Conservation (phyloP, 1,140 invertebrate species). For the Eumaeus atala region DNA sequence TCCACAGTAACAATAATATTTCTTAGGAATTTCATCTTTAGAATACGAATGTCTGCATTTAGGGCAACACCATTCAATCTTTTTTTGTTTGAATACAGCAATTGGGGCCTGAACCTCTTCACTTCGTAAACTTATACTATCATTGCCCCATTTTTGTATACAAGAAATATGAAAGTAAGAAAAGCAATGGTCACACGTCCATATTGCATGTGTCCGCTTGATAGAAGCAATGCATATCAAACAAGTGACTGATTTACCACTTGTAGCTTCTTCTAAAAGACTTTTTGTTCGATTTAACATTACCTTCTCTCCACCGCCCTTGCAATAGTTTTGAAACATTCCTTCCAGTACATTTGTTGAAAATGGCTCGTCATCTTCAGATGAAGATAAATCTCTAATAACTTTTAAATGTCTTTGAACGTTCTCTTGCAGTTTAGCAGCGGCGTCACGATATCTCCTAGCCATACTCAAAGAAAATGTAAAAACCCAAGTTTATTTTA, state of each 20-base stretch:
- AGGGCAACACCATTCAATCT: constrained; percentile 83
- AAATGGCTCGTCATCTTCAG: constrained; percentile 62
- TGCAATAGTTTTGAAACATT: constrained; percentile 54
- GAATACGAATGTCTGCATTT: constrained; percentile 91
- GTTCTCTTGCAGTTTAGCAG: constrained; percentile 60
- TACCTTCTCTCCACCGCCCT: constrained; percentile 48
- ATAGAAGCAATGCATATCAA: constrained; percentile 94
- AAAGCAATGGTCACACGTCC: constrained; percentile 88
- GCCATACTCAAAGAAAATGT: constrained; percentile 33
- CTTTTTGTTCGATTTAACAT: constrained; percentile 75
- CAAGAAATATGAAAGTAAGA: constrained; percentile 91
- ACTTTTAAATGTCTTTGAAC: constrained; percentile 59
- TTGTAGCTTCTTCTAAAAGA: constrained; percentile 83
- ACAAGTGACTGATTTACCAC: constrained; percentile 87
- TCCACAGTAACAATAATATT: constrained; percentile 91
- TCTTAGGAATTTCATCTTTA: constrained; percentile 82
- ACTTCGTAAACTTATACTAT: constrained; percentile 84
- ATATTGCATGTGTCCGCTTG: constrained; percentile 87
- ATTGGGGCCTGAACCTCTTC: constrained; percentile 71
- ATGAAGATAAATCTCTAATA: constrained; percentile 58
- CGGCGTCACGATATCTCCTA: constrained; percentile 54
- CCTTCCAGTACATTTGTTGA: constrained; percentile 50
- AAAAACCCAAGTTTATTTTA: no score
- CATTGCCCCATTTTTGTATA: constrained; percentile 94
- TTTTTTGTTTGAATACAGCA: constrained; percentile 66